phyloP scores from a whole-genome alignment of 2,888 invertebrate species.

The Linyphia triangularis region DNA sequence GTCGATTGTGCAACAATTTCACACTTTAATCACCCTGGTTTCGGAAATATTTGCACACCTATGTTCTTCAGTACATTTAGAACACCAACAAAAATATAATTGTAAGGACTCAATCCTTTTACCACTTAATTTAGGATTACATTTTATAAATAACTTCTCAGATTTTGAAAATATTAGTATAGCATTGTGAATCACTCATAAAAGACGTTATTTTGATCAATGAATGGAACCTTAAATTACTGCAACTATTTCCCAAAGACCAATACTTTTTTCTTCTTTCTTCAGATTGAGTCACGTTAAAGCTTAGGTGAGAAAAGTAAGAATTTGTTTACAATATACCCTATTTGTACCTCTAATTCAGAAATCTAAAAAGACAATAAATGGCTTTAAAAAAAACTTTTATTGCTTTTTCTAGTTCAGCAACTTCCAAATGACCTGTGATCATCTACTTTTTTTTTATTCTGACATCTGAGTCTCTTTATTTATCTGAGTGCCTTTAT shows the following conservation, averaged over 20 bases:
- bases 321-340: constrained; percentile 22
- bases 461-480: neutral
- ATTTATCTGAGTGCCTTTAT: neutral
- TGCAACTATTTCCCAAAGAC: constrained; percentile 3
- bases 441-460: neutral
- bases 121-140: too few relatives aligned
- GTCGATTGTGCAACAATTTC: neutral
- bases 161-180: constrained; percentile 37
- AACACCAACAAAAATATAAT: too few relatives aligned
- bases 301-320: constrained; percentile 7
- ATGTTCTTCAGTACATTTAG: too few relatives aligned
- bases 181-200: constrained; percentile 10
- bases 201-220: constrained; percentile 12
- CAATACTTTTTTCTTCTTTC: neutral
- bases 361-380: neutral
- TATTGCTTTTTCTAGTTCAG: constrained; percentile 3
- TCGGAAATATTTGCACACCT: too few relatives aligned
- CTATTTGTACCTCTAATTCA: constrained; percentile 11
- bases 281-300: constrained; percentile 23
- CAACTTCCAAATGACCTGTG: constrained; percentile 4
- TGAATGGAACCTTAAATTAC: constrained; percentile 18
- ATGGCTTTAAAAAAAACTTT: constrained; percentile 9
- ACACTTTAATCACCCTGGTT: neutral
- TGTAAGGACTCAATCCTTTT: too few relatives aligned
- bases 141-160: too few relatives aligned